phyloP scores from a whole-genome alignment of 2,113 vertebrate species.

The Dromaius novaehollandiae region DNA sequence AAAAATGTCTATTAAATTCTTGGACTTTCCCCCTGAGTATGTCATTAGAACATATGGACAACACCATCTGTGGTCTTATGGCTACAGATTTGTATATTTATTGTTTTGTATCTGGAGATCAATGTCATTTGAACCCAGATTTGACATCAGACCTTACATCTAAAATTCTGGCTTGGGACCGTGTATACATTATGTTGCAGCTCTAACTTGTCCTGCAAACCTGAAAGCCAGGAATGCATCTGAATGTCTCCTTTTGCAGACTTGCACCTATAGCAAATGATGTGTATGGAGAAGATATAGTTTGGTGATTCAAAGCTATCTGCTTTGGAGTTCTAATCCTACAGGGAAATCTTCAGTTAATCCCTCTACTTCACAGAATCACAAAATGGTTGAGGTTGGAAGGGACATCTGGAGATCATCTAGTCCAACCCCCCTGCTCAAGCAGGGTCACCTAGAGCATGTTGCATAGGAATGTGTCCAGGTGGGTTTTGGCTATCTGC shows the following conservation, averaged over 20 bases:
- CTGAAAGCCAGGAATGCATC: neutral
- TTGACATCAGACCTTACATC: neutral
- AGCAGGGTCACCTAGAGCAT: no score
- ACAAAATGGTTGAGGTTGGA: no score
- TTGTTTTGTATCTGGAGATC: slow-evolving; percentile 13
- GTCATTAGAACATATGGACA: slow-evolving; percentile 30
- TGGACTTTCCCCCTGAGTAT: slow-evolving; percentile 11
- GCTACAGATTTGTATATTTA: slow-evolving; percentile 18
- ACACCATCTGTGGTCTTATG: slow-evolving; percentile 33
- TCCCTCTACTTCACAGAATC: neutral
- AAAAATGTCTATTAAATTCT: neutral
- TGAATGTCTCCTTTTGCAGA: neutral
- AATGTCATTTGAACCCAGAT: slow-evolving; percentile 25
- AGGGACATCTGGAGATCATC: no score
- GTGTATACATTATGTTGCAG: neutral
- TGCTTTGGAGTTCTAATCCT: neutral
- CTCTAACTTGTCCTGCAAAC: neutral
- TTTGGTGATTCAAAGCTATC: neutral
- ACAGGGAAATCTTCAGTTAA: neutral
- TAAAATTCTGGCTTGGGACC: neutral
- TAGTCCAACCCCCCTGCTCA: no score
- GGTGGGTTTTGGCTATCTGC: no score
- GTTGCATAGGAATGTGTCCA: no score
- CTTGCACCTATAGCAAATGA: neutral
- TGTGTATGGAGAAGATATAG: neutral